Evolutionary conservation across 2,113 vertebrate genomes (phyloP).

Genomic region (Phrynosoma platyrhinos): DNA sequence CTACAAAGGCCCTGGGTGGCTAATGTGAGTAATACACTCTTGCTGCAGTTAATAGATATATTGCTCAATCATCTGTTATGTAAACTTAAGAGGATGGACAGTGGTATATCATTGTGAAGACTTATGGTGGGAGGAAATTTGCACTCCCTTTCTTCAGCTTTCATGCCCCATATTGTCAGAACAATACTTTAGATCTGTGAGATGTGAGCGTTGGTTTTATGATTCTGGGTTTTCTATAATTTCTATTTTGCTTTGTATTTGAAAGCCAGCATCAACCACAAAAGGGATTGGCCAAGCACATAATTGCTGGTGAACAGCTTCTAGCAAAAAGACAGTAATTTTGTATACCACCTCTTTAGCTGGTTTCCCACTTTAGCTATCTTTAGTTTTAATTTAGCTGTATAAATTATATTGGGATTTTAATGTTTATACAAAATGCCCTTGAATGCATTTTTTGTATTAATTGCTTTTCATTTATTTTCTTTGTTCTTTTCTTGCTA

Average conservation of each 20-base stretch:
- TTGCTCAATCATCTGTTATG: neutral
- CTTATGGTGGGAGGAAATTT: neutral
- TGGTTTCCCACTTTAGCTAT: constrained; percentile 5
- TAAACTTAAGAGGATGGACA: neutral
- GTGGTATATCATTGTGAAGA: neutral
- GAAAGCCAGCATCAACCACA: neutral
- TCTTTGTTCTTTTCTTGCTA: neutral
- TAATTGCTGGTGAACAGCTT: neutral
- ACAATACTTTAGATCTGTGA: neutral
- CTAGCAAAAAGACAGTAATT: neutral
- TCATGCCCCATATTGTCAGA: neutral
- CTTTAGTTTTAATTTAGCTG: too few relatives aligned
- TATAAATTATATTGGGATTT: neutral
- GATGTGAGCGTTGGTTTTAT: neutral
- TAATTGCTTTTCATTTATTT: neutral
- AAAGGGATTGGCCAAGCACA: neutral
- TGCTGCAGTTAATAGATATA: neutral
- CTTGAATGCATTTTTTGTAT: neutral
- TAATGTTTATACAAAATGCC: neutral
- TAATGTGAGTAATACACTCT: neutral
- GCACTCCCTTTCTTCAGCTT: neutral
- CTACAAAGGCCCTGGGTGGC: too few relatives aligned
- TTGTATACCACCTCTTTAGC: neutral
- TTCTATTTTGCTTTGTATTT: neutral
- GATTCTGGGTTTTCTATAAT: neutral